Evolutionary conservation across 2,797 vertebrate genomes (phyloP), one percentile per base, ranked within the genome.

Genomic region (Luscinia luscinia): DNA sequence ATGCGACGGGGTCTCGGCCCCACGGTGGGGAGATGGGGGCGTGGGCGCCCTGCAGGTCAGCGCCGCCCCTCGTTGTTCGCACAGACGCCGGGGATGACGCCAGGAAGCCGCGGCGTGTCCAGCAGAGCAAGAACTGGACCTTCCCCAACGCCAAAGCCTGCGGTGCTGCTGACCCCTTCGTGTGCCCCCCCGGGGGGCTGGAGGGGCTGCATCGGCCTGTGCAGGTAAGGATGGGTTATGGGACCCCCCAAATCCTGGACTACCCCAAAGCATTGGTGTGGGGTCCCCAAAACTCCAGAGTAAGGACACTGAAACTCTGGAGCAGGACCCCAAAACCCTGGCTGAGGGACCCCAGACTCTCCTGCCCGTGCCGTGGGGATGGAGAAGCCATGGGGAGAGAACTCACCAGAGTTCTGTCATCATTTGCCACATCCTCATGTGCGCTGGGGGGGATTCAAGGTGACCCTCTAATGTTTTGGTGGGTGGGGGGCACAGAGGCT

Each of bases 81-180:
- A 0, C 96, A 98, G 98, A 98, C 26, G 45, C 97, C 70, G 97
- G 97, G 19, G 98, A 97, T 38, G 97, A 98, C 0, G 95, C 97
- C 40, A 91, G 98, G 93, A 98, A 98, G 28, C 97, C 98, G 1
- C 97, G 97, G 11, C 98, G 93, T 51, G 76, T 98, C 97, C 85
- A 97, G 75, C 97, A 97, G 79, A 94, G 97, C 94, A 99, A 99
- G 97, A 99, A 99, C 78, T 99, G 99, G 99, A 99, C 99, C 64
- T 99, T 99, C 96, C 99, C 99, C 89, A 99, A 98, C 80, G 97
- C 99, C 93, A 99, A 99, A 98, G 98, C 98, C n/a, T 98, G 98
- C 0, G 76, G 97, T 11, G 40, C 84, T 9, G 32, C 79, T 0
- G 99, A 99, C 92, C 98, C 98, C 69, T 99, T 99, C 96, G 97